Percentiles rank a stretch among this genome's conserved stretches.
These are phyloP conservation scores for Azorinus chamasolen DNA, from an alignment of 2,888 invertebrate genomes.

Conservation along the genomic window DNA sequence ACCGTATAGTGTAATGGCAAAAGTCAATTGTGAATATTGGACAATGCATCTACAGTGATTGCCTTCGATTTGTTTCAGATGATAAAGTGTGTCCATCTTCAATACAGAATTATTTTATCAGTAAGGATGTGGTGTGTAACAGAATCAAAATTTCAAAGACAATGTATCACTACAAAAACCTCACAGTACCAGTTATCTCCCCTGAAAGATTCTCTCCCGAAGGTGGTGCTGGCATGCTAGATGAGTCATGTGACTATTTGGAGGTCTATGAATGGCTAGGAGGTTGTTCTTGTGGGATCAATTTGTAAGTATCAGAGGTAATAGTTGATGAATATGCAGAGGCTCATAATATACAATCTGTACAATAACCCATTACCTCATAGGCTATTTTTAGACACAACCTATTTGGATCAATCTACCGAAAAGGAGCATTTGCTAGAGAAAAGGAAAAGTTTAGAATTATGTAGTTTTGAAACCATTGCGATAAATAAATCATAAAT, in stretches of 20 bases:
- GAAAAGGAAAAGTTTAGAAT: too few species aligned
- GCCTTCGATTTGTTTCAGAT: conserved; percentile 75
- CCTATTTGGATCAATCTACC: too few species aligned
- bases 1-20: background rate
- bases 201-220: conserved; percentile 9
- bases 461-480: too few species aligned
- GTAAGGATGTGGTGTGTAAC: conserved; percentile 61
- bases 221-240: conserved; percentile 1
- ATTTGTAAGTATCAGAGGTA: conserved; percentile 59
- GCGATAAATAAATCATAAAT: too few species aligned
- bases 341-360: too few species aligned
- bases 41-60: background rate
- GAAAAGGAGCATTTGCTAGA: too few species aligned
- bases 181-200: conserved; percentile 53
- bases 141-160: conserved; percentile 45
- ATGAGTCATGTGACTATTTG: conserved; percentile 35
- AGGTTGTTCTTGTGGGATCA: conserved; percentile 75
- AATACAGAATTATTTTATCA: conserved; percentile 75
- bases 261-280: conserved; percentile 83
- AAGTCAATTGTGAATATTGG: background rate
- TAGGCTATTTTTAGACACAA: too few species aligned
- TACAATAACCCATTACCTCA: too few species aligned
- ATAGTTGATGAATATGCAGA: too few species aligned
- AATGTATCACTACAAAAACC: conserved; percentile 49
- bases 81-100: conserved; percentile 77